Conservation (phyloP, 37 sponge, comb jelly and placozoan species). For the Crambe crambe region DNA sequence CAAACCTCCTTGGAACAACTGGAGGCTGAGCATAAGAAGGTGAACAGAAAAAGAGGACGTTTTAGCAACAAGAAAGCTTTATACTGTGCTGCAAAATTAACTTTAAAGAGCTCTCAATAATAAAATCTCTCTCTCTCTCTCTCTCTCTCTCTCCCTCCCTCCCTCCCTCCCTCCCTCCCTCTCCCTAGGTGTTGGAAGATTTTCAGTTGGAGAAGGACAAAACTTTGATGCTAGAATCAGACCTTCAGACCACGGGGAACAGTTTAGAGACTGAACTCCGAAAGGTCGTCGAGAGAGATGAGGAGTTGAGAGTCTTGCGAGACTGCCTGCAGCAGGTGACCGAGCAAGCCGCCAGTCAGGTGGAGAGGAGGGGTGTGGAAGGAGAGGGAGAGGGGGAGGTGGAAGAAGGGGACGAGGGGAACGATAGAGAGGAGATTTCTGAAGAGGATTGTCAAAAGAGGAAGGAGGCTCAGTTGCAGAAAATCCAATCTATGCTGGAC, state of each 20-base stretch:
- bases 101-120: too few species aligned
- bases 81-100: too few species aligned
- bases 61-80: too few species aligned
- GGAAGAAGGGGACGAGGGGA: background rate
- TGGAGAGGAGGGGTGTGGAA: background rate
- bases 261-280: background rate
- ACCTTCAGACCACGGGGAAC: background rate
- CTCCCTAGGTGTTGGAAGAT: background rate
- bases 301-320: constrained; percentile 3
- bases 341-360: background rate
- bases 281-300: constrained; percentile 9
- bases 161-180: background rate
- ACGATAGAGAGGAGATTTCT: background rate
- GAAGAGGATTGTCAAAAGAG: background rate
- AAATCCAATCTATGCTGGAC: constrained; percentile 73
- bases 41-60: too few species aligned
- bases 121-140: background rate
- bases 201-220: background rate
- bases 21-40: constrained; percentile 41
- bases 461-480: constrained; percentile 32
- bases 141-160: background rate
- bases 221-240: background rate
- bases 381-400: background rate
- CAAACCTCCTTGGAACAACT: constrained; percentile 53
- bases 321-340: constrained; percentile 12